Evolutionary conservation across 2,113 vertebrate genomes (phyloP).

Genomic region (Phyllopteryx taeniolatus): DNA sequence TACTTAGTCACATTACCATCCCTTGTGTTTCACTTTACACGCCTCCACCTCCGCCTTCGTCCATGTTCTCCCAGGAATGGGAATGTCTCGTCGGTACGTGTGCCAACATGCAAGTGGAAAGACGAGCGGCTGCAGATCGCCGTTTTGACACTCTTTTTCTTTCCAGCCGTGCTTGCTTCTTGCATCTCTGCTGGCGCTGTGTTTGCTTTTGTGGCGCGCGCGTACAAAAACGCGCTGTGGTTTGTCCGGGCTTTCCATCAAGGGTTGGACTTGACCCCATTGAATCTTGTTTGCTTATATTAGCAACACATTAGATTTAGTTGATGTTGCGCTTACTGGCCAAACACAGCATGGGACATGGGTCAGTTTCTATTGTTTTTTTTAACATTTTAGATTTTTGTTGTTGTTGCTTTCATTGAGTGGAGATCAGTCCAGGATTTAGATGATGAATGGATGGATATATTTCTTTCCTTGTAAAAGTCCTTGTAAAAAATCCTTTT

Average conservation of each 20-base stretch:
- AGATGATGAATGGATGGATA: too few relatives aligned
- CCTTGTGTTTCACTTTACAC: background rate
- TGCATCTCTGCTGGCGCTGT: background rate
- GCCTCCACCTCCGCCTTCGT: background rate
- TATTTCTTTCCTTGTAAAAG: too few relatives aligned
- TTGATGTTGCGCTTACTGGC: background rate
- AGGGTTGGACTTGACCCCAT: background rate
- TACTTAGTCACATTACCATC: background rate
- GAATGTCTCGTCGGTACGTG: background rate
- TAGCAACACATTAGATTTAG: background rate
- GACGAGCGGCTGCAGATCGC: background rate
- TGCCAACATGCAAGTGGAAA: background rate
- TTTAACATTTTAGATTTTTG: too few relatives aligned
- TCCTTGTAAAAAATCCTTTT: too few relatives aligned
- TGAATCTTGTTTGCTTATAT: background rate
- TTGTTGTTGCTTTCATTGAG: too few relatives aligned
- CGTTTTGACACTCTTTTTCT: background rate
- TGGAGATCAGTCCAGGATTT: too few relatives aligned
- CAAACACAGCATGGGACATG: too few relatives aligned
- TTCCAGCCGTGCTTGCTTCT: background rate
- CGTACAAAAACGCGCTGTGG: background rate
- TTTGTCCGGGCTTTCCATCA: background rate
- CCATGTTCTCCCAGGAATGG: background rate
- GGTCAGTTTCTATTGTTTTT: too few relatives aligned
- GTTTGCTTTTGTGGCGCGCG: background rate